Evolutionary conservation across 2,888 invertebrate genomes (phyloP).

Genomic region (Odontocerum albicorne): DNA sequence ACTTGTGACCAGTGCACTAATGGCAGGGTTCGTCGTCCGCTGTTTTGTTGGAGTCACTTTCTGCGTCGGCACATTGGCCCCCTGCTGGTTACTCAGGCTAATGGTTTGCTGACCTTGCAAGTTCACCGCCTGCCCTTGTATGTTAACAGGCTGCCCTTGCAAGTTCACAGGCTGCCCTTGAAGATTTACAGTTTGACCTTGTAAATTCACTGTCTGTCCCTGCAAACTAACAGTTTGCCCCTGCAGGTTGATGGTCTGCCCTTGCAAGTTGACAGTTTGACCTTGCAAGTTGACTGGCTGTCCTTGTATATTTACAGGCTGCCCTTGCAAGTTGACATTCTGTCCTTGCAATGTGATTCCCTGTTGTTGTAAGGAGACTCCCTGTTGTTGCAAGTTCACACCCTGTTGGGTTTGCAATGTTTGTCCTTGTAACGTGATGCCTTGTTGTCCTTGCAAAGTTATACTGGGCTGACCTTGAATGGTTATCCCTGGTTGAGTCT

Average conservation of each 20-base stretch:
- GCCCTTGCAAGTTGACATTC: constrained; percentile 10
- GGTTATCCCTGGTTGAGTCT: constrained; percentile 26
- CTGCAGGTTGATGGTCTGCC: constrained; percentile 19
- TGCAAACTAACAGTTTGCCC: constrained; percentile 22
- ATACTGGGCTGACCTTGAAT: constrained; percentile 27
- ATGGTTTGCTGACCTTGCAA: constrained; percentile 44
- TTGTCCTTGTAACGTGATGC: constrained; percentile 20
- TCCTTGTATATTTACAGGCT: constrained; percentile 26
- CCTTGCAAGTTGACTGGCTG: constrained; percentile 14
- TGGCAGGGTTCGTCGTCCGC: constrained; percentile 64
- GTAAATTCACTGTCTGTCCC: constrained; percentile 17
- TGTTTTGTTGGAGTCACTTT: constrained; percentile 52
- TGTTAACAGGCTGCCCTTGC: constrained; percentile 24
- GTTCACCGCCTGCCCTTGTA: constrained; percentile 26
- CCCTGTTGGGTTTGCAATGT: constrained; percentile 20
- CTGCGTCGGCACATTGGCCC: constrained; percentile 16
- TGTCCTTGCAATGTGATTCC: constrained; percentile 28
- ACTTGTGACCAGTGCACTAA: constrained; percentile 77
- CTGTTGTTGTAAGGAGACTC: constrained; percentile 18
- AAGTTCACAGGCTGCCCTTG: constrained; percentile 23
- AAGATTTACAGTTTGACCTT: constrained; percentile 25
- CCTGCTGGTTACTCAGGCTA: constrained; percentile 46
- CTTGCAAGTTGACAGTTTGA: constrained; percentile 10
- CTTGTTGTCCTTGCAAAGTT: constrained; percentile 21
- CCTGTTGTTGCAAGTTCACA: constrained; percentile 11